Percentiles rank a stretch among this genome's conserved stretches.
Evolutionary conservation across 2,113 vertebrate species (phyloP).

Genomic region (Rostratula benghalensis): DNA sequence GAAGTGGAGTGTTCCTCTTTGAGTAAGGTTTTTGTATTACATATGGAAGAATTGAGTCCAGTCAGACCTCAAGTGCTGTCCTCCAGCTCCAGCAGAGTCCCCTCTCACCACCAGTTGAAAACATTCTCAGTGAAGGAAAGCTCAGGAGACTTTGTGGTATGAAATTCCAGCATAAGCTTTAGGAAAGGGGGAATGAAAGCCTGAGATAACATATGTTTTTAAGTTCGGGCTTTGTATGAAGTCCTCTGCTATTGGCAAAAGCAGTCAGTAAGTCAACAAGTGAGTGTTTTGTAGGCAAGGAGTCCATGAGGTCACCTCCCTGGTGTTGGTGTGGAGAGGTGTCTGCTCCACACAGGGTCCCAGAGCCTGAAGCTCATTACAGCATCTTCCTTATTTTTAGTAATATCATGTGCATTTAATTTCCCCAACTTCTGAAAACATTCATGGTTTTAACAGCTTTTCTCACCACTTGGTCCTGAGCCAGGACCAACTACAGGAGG

Average conservation of each 20-base stretch:
- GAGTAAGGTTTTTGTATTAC: background rate
- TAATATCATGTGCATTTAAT: background rate
- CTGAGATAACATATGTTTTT: background rate
- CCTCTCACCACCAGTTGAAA: background rate
- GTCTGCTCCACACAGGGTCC: background rate
- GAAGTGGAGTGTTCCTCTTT: background rate
- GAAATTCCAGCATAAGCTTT: background rate
- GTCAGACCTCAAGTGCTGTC: background rate
- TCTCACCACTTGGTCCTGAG: background rate
- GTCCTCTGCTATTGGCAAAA: background rate
- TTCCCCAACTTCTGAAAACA: background rate
- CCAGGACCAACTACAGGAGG: background rate
- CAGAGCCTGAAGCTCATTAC: background rate
- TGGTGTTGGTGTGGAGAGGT: no score
- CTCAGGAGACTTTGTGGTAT: background rate
- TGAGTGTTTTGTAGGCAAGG: rapidly evolving
- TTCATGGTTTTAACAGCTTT: background rate
- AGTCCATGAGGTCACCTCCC: background rate
- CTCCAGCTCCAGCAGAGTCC: background rate
- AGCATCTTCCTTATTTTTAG: background rate
- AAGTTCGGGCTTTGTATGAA: background rate
- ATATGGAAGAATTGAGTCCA: background rate
- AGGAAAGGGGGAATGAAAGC: background rate
- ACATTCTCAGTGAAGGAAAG: background rate
- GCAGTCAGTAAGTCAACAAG: no score